These are phyloP conservation scores for Acanthisitta chloris DNA, from an alignment of 2,113 vertebrate genomes.

Conservation along the genomic window DNA sequence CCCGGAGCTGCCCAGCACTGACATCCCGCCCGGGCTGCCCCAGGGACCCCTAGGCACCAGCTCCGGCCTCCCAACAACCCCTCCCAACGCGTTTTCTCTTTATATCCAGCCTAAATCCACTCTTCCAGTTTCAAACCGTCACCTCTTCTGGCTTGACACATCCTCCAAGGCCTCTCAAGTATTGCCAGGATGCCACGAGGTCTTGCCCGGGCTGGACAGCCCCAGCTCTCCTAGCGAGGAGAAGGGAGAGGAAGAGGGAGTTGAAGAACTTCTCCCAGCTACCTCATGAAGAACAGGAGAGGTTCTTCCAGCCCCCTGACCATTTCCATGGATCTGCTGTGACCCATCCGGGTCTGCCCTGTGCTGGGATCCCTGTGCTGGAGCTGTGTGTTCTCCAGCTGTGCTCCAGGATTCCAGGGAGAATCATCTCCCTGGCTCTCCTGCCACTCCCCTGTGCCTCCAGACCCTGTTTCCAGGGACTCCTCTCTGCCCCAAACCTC, in stretches of 20 bases:
- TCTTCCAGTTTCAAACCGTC: fast-evolving
- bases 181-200: not conserved
- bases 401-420: no score
- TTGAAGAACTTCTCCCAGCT: not conserved
- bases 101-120: not conserved
- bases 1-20: not conserved
- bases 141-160: fast-evolving
- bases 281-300: not conserved
- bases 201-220: not conserved
- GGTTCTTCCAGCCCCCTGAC: not conserved
- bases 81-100: not conserved
- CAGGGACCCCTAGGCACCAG: not conserved
- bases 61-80: not conserved
- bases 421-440: not conserved
- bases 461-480: fast-evolving
- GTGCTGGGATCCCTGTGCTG: fast-evolving
- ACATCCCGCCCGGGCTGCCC: not conserved
- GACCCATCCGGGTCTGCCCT: not conserved
- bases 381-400: fast-evolving
- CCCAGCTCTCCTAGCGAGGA: not conserved
- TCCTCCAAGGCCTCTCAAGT: fast-evolving
- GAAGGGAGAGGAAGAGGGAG: not conserved
- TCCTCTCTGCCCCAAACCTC: not conserved
- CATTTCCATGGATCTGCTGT: fast-evolving
- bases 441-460: fast-evolving